A percentile compares a stretch with the other conserved stretches of the same genome.
Evolutionary conservation across 2,113 vertebrate genomes (phyloP).

Genomic region (Erpornis zantholeuca): DNA sequence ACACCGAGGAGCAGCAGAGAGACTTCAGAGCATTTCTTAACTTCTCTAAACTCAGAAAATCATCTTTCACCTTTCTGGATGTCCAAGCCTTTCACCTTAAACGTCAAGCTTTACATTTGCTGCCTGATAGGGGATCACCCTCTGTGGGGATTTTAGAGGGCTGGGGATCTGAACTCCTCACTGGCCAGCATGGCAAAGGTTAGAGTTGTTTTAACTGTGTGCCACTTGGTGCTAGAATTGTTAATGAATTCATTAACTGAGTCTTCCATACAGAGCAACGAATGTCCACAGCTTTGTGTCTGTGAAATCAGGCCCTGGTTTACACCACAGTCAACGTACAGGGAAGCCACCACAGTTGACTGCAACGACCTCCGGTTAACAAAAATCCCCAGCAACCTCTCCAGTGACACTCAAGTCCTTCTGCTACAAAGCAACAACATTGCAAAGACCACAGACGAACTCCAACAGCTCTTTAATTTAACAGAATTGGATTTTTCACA

Average conservation of each 20-base stretch:
- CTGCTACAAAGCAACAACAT: conserved; percentile 98
- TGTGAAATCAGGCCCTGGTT: conserved; percentile 98
- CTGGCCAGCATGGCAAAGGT: conserved; percentile 80
- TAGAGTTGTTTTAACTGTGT: conserved; percentile 57
- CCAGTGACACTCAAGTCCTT: conserved; percentile 95
- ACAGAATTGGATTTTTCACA: conserved; percentile 97
- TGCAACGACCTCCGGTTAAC: conserved; percentile 96
- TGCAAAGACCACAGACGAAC: conserved; percentile 86
- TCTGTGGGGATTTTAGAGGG: not conserved
- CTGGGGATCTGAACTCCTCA: not conserved
- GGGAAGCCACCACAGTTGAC: conserved; percentile 95
- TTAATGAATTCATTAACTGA: conserved; percentile 73
- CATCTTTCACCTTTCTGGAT: conserved; percentile 19
- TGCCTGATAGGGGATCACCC: not conserved
- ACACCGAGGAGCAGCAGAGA: not conserved
- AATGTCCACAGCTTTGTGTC: conserved; percentile 95
- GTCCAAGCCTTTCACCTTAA: conserved; percentile 21
- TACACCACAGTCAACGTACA: conserved; percentile 96
- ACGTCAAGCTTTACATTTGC: conserved; percentile 6
- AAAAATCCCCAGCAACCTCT: conserved; percentile 92
- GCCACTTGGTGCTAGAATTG: conserved; percentile 76
- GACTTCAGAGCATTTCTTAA: not conserved
- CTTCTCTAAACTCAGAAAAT: conserved; percentile 17
- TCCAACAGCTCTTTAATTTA: conserved; percentile 92
- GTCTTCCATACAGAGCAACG: conserved; percentile 77